Base-by-base conservation (phyloP, 92 coral and sea anemone species). In the Heliopora coerulea region DNA sequence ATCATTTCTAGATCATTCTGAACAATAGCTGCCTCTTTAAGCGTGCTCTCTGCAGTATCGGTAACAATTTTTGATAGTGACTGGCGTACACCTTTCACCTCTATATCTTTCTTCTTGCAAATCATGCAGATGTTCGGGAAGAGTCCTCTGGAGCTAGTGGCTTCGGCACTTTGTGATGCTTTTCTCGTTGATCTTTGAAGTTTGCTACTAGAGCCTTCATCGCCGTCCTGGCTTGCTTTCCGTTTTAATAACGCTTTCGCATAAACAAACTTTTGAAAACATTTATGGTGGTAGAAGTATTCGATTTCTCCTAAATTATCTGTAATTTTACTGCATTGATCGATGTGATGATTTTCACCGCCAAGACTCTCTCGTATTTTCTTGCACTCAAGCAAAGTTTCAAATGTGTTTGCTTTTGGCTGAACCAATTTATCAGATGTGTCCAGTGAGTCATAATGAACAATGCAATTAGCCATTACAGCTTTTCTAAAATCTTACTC, bases 61-160 rank as follows among this genome's bases (percentile, higher is more conserved):
- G 72, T 65, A 34, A 39, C 72, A 65, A 65, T 65, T 34, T 40
- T 65, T 1, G 56, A 40, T 0, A 44, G 72, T 20, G 56, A 20
- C 56, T 65, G 72, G 29, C 34, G 56, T 65, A 40, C 21, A 5
- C 72, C 72, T 40, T 37, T 44, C 12, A 65, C 35, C 49, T 65
- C 41, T 39, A 65, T 0, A 32, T 44, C 49, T 42, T 40, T 44
- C 28, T 65, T 65, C 56, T 41, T 40, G 41, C 72, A 65, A 40
- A 65, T 65, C 72, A 65, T 65, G 32, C 72, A 65, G 26, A 40
- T 41, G 13, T 65, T 21, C n/a, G 72, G 72, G n/a, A 65, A 65
- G 54, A 65, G n/a, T 40, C 72, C 72, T 65, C 56, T 42, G 21
- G 72, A 65, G 72, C 72, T 40, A 21, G 56, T 26, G 41, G 50